Percentiles rank a stretch among this genome's conserved stretches.
These are phyloP conservation scores for Ptychobarbus kaznakovi DNA, from an alignment of 2,797 vertebrate genomes.

Conservation along the genomic window DNA sequence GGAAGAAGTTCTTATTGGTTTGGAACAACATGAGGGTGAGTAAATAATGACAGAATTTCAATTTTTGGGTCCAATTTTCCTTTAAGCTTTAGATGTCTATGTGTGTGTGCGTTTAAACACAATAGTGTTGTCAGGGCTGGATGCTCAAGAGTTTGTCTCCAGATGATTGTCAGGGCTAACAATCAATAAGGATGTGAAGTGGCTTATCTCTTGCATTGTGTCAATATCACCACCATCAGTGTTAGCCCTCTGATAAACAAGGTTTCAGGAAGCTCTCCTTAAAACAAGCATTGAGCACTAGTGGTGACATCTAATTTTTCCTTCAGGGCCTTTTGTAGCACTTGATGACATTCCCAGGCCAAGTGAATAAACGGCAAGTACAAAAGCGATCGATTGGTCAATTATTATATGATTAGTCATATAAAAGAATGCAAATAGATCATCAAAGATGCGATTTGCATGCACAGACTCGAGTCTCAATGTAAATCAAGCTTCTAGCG, in stretches of 20 bases:
- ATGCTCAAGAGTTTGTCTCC: constrained; percentile 55
- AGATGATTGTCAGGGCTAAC: constrained; percentile 56
- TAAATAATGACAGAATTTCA: background rate
- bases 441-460: background rate
- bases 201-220: constrained; percentile 68
- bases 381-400: background rate
- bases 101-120: constrained; percentile 20
- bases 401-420: constrained; percentile 1
- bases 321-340: constrained; percentile 37
- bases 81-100: background rate
- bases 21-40: background rate
- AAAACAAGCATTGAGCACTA: constrained; percentile 50
- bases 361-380: background rate
- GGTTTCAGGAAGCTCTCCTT: constrained; percentile 49
- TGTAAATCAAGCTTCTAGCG: constrained; percentile 43
- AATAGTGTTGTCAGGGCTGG: constrained; percentile 45
- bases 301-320: constrained; percentile 49
- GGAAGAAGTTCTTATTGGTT: background rate
- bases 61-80: background rate
- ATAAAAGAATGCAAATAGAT: background rate
- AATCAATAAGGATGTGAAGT: constrained; percentile 69
- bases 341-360: constrained; percentile 1
- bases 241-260: constrained; percentile 69
- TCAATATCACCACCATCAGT: constrained; percentile 67
- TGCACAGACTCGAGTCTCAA: constrained; percentile 26